Percentiles rank a stretch among this genome's conserved stretches.
phyloP scores from a whole-genome alignment of 2,113 vertebrate genomes.

The Pterocles burchelli region DNA sequence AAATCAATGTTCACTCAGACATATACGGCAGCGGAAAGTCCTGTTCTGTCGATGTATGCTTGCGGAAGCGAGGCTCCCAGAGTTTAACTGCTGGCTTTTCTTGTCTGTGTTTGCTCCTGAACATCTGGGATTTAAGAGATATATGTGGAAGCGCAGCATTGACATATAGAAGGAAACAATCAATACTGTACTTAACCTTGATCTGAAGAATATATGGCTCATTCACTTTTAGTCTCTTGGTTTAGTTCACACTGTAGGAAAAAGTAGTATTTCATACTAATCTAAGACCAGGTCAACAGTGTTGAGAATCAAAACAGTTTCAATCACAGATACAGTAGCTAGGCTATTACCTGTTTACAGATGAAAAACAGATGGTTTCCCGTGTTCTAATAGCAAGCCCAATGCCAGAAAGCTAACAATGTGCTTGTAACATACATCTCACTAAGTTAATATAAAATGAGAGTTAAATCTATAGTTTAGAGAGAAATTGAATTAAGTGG shows the following conservation, averaged over 20 bases:
- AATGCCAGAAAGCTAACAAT: neutral
- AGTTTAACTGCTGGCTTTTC: neutral
- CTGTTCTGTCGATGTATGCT: neutral
- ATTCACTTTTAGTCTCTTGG: conserved; percentile 5
- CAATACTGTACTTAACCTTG: conserved; percentile 1
- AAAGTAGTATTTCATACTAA: neutral
- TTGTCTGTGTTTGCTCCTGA: neutral
- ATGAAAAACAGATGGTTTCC: neutral
- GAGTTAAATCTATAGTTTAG: neutral
- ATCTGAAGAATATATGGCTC: neutral
- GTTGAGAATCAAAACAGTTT: neutral
- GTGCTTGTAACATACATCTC: neutral
- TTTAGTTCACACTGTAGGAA: neutral
- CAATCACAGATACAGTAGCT: neutral
- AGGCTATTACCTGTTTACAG: neutral
- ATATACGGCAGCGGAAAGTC: neutral
- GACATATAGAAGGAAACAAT: conserved; percentile 29
- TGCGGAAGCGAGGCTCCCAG: neutral
- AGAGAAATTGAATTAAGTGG: neutral
- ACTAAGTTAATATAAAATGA: neutral
- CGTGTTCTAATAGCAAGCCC: neutral
- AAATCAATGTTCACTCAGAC: conserved; percentile 37
- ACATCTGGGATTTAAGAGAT: conserved; percentile 43
- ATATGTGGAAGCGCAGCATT: conserved; percentile 14
- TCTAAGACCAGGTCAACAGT: neutral